Evolutionary conservation across 2,797 vertebrate genomes (phyloP).

Genomic region (Cyprinella venusta): DNA sequence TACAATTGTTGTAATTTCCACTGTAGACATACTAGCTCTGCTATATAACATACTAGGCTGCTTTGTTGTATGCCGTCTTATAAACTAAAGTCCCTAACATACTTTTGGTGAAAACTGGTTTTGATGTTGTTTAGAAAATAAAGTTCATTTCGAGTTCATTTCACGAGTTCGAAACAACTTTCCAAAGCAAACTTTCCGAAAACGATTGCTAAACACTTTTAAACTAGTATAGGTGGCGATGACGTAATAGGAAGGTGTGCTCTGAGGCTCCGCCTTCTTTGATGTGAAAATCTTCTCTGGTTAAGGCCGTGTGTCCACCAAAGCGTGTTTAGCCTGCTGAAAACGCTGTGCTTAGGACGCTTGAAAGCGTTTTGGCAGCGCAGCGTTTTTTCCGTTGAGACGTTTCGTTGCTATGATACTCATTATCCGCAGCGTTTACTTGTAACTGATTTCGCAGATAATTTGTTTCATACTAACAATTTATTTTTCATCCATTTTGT

Average conservation of each 20-base stretch:
- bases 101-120: not conserved
- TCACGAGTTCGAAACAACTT: not conserved
- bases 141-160: not conserved
- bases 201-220: not conserved
- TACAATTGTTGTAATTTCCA: conserved; percentile 12
- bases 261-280: not conserved
- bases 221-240: not conserved
- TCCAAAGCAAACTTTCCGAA: not conserved
- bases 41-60: not conserved
- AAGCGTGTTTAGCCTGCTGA: too few relatives aligned
- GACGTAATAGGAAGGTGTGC: not conserved
- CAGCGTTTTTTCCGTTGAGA: too few relatives aligned
- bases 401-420: too few relatives aligned
- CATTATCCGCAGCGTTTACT: too few relatives aligned
- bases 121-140: not conserved
- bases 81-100: not conserved
- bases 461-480: too few relatives aligned
- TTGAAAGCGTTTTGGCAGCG: too few relatives aligned
- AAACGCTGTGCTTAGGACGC: too few relatives aligned
- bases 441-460: too few relatives aligned
- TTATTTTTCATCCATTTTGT: too few relatives aligned
- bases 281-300: not conserved
- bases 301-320: too few relatives aligned
- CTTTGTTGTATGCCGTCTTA: not conserved
- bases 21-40: not conserved